Base-by-base conservation (phyloP, 1,140 invertebrate species). In the Orius laevigatus region DNA sequence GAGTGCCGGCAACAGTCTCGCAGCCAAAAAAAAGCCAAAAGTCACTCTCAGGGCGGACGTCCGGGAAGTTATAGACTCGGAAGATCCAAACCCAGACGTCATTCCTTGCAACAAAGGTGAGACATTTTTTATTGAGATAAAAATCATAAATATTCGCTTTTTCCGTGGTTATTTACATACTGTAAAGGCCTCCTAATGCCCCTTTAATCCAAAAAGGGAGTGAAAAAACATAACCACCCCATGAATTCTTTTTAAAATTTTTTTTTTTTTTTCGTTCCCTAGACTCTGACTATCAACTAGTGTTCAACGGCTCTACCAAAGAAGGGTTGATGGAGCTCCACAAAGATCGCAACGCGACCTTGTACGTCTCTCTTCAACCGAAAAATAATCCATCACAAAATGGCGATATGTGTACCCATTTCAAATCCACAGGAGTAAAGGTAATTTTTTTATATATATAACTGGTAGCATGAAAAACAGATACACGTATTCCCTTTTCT, bases 71-170 rank as follows among this genome's bases (percentile, higher is more conserved):
- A 79, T 77, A 58, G 74, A 76, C 48, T 69, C 69, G 38, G 83
- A 87, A 57, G 83, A 87, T 58, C 76, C 82, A 55, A 87, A 87
- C 67, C 83, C 84, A 2, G 84, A 89, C 62, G 76, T 88, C 42
- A 80, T 88, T 49, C 84, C 84, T 5, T 75, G 80, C 59, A 85
- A 82, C 64, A 85, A 86, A 81, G 82, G 84, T 87, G 70, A 69
- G 64, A 11, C n/a, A 48, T 14, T 48, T 14, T 25, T 41, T 3
- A 31, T 31, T 39, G 5, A 19, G 2, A 31, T 11, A 40, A 44
- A 18, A 18, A 18, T 44, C 5, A 16, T 18, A 5, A n/a, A n/a
- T n/a, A n/a, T n/a, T n/a, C n/a, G n/a, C n/a, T n/a, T n/a, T n/a
- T n/a, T n/a, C n/a, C n/a, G n/a, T n/a, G n/a, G n/a, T n/a, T n/a